Evolutionary conservation across 2,888 invertebrate genomes (phyloP), one percentile per base, ranked within the genome.

Genomic region (Acanthacorydalis orientalis): DNA sequence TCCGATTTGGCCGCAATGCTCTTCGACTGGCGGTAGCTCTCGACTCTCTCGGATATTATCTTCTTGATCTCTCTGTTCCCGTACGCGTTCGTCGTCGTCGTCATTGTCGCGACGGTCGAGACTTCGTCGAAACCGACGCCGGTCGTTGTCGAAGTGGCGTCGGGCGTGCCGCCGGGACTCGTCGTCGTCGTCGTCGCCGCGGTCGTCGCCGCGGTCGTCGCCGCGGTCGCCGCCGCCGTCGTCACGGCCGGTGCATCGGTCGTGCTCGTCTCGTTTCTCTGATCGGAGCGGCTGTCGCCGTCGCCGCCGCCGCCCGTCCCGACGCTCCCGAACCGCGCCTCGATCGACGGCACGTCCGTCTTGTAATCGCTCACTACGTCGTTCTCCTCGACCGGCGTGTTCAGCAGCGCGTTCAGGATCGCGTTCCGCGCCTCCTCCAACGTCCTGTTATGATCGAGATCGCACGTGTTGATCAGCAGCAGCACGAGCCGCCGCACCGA

Each of bases 381-480:
- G 39, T 60, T 70, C 47, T 70, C 69, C 54, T 69, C 68, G 33
- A 74, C 73, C 0, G 77, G 75, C 54, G 80, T 75, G 44, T 75
- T 77, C 59, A 83, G 73, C 9, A 84, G 59, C 4, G 83, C 83
- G 56, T 80, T 77, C 7, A 84, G 62, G 43, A 83, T 62, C 31
- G 79, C 77, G 53, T 75, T 75, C 54, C 81, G 76, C 4, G 83
- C 80, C 48, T 78, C 75, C 55, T 83, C 81, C 52, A 78, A 72
- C 0, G 81, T 82, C 47, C 76, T 76, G 55, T 80, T 81, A 56
- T 77, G 78, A 56, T 78, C 77, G 45, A 79, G 78, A 33, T 70
- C 72, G 58, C 85, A 86, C 49, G 84, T 84, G 56, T 82, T 85
- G 15, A 88, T 83, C 50, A 88, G 65, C 31, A 88, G 63, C 32